Evolutionary conservation across 2,888 invertebrate genomes (phyloP).

Genomic region (Stenodera caucasica): DNA sequence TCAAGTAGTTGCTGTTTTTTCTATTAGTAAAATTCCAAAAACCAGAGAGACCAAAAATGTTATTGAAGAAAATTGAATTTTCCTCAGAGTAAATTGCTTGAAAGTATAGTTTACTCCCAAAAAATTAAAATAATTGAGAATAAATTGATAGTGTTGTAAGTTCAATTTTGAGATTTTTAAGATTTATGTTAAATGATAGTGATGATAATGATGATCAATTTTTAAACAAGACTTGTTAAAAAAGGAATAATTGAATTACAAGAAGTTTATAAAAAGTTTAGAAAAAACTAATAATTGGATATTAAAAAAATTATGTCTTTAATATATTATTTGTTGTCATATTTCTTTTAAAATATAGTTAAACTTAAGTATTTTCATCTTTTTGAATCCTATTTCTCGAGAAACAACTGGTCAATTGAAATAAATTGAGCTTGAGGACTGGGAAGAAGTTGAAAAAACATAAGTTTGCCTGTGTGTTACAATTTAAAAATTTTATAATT

Average conservation of each 20-base stretch:
- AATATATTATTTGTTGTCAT: no score
- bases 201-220: slow-evolving; percentile 4
- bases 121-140: slow-evolving; percentile 26
- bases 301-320: neutral
- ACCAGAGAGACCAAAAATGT: slow-evolving; percentile 54
- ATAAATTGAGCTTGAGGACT: no score
- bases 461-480: no score
- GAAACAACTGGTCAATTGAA: no score
- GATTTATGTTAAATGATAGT: neutral
- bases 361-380: no score
- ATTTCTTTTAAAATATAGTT: no score
- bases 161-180: neutral
- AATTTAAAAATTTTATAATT: no score
- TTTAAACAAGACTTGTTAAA: neutral
- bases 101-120: neutral
- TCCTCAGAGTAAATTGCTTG: slow-evolving; percentile 43
- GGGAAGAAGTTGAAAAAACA: no score
- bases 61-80: slow-evolving; percentile 50
- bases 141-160: slow-evolving; percentile 3
- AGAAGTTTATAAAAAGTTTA: neutral
- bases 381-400: no score
- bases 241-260: neutral
- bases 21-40: neutral
- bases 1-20: neutral
- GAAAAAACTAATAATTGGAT: neutral